Conservation (phyloP, 2,113 vertebrate species). For the Cynocephalus volans region DNA sequence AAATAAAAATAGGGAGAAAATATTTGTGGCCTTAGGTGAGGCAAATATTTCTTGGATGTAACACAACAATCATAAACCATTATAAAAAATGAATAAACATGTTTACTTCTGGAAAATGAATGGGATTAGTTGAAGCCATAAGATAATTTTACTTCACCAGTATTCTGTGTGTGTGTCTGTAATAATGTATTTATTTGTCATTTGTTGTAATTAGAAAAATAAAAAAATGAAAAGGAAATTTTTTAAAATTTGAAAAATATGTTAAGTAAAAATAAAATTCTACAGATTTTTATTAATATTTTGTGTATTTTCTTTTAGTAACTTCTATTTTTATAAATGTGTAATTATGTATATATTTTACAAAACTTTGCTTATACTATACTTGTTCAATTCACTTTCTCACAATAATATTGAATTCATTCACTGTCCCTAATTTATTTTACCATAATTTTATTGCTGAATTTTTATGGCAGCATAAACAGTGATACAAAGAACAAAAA, state of each 20-base stretch:
- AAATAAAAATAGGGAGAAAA: conserved; percentile 7
- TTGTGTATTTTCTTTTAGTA: conserved; percentile 7
- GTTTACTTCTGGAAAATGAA: neutral
- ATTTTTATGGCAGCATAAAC: conserved; percentile 37
- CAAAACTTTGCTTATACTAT: neutral
- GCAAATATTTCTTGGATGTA: conserved; percentile 1
- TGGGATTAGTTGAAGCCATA: neutral
- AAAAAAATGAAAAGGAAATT: neutral
- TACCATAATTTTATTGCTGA: conserved; percentile 1
- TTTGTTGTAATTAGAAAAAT: conserved; percentile 17
- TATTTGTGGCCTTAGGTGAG: neutral
- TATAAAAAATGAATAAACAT: neutral
- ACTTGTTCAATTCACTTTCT: conserved; percentile 1
- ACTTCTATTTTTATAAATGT: neutral
- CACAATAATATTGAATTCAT: neutral
- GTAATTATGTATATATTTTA: neutral
- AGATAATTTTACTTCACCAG: neutral
- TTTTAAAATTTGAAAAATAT: neutral
- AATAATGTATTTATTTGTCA: neutral
- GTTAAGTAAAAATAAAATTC: neutral
- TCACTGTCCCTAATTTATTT: conserved; percentile 49
- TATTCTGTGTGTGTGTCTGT: neutral
- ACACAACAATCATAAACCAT: neutral
- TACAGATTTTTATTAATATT: neutral
- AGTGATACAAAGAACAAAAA: conserved; percentile 29